These are phyloP conservation scores for Crocodylus rhombifer DNA, from an alignment of 2,797 vertebrate species.

Conservation along the genomic window DNA sequence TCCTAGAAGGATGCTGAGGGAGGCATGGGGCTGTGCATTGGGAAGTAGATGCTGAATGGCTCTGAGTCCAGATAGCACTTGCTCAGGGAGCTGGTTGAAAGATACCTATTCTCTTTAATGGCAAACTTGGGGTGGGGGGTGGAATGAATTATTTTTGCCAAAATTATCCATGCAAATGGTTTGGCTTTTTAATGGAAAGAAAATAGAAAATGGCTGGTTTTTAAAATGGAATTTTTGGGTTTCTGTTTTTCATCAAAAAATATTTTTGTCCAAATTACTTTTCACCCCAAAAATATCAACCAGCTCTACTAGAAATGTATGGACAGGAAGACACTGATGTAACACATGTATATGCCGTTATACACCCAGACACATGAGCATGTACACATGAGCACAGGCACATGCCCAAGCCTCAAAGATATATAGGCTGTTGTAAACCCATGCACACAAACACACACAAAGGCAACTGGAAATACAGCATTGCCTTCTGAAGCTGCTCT, in stretches of 20 bases:
- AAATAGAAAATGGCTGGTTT: not conserved
- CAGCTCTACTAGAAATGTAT: not conserved
- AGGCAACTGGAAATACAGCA: not conserved
- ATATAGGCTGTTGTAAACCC: too few species aligned
- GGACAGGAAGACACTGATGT: not conserved
- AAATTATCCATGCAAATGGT: not conserved
- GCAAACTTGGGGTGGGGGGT: too few species aligned
- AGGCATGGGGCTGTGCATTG: too few species aligned
- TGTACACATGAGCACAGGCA: too few species aligned
- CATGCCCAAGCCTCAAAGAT: too few species aligned
- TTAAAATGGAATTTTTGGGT: not conserved
- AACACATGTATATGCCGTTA: not conserved
- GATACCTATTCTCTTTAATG: not conserved
- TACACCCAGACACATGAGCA: not conserved
- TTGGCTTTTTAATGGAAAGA: conserved; percentile 29
- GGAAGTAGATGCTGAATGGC: too few species aligned
- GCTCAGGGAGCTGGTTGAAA: not conserved
- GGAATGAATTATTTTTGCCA: not conserved
- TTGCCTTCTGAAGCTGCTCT: conserved; percentile 48
- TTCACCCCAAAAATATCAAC: not conserved
- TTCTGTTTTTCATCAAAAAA: not conserved
- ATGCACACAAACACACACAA: too few species aligned
- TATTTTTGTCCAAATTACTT: not conserved
- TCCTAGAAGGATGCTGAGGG: not conserved
- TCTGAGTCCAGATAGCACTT: too few species aligned